phyloP scores from a whole-genome alignment of 1,140 invertebrate species.

The Ceratina australensis region DNA sequence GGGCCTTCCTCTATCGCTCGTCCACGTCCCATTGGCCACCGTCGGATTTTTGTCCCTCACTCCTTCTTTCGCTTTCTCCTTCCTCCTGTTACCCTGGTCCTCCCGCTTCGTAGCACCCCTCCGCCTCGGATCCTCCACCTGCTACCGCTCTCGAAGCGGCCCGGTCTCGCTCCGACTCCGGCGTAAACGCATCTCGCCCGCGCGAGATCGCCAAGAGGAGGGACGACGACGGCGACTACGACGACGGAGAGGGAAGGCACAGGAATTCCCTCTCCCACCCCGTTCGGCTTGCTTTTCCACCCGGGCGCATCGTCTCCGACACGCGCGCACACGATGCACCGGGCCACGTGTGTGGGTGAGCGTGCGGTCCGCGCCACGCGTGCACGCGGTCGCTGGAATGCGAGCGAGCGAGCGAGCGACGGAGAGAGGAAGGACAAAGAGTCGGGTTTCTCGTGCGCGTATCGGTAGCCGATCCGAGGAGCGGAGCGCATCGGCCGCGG shows the following conservation, averaged over 20 bases:
- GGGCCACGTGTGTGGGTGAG: not conserved
- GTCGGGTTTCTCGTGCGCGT: not conserved
- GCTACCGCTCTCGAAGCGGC: constrained; percentile 60
- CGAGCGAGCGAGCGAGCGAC: not conserved
- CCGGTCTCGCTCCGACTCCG: constrained; percentile 18
- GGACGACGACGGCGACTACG: constrained; percentile 13
- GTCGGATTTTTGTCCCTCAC: constrained; percentile 61
- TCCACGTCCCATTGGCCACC: constrained; percentile 66
- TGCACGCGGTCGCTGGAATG: not conserved
- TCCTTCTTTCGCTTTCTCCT: constrained; percentile 34
- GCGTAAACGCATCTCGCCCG: constrained; percentile 41
- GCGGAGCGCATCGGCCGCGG: not conserved
- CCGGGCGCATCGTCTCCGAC: constrained; percentile 67
- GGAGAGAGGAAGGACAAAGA: not conserved
- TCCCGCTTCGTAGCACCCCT: constrained; percentile 23
- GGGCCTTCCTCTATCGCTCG: constrained; percentile 50
- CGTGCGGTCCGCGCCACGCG: constrained; percentile 1
- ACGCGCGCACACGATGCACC: not conserved
- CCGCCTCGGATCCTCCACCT: constrained; percentile 52
- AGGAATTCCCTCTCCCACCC: constrained; percentile 69
- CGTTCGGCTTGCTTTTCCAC: constrained; percentile 51
- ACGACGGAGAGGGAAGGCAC: constrained; percentile 31
- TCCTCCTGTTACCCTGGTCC: constrained; percentile 33
- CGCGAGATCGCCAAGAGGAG: not conserved
- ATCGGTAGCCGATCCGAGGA: constrained; percentile 3